Evolutionary conservation across 2,113 vertebrate genomes (phyloP).

Genomic region (Cebidichthys violaceus): DNA sequence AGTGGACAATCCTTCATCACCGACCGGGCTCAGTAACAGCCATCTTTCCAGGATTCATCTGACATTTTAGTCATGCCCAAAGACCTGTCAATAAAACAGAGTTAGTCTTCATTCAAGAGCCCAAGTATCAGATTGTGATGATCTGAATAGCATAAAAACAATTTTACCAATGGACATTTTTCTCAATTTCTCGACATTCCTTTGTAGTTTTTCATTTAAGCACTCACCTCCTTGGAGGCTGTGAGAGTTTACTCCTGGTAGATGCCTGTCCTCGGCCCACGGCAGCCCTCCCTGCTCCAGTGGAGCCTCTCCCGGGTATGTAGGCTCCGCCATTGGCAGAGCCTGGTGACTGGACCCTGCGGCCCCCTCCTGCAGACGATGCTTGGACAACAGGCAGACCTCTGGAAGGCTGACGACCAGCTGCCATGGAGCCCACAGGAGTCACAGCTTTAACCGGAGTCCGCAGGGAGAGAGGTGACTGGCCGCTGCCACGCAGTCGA

Average conservation of each 20-base stretch:
- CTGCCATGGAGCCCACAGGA: constrained; percentile 80
- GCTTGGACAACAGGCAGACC: constrained; percentile 78
- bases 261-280: constrained; percentile 75
- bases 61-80: constrained; percentile 85
- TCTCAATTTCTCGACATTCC: neutral
- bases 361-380: constrained; percentile 42
- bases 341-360: constrained; percentile 82
- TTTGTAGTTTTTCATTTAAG: neutral
- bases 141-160: neutral
- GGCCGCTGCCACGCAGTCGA: constrained; percentile 84
- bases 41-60: constrained; percentile 93
- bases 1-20: constrained; percentile 58
- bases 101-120: constrained; percentile 1
- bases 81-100: constrained; percentile 79
- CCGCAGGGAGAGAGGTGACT: constrained; percentile 83
- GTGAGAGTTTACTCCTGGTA: constrained; percentile 83
- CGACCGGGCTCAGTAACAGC: constrained; percentile 86
- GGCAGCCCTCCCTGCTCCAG: constrained; percentile 67
- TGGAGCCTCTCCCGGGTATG: constrained; percentile 61
- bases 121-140: neutral
- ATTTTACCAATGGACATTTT: neutral
- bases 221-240: constrained; percentile 85
- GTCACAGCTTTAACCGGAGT: constrained; percentile 85
- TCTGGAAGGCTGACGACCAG: constrained; percentile 81
- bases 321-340: constrained; percentile 72